Evolutionary conservation across 2,797 vertebrate species (phyloP), one percentile per base, ranked within the genome.

Genomic region (Chelon labrosus): DNA sequence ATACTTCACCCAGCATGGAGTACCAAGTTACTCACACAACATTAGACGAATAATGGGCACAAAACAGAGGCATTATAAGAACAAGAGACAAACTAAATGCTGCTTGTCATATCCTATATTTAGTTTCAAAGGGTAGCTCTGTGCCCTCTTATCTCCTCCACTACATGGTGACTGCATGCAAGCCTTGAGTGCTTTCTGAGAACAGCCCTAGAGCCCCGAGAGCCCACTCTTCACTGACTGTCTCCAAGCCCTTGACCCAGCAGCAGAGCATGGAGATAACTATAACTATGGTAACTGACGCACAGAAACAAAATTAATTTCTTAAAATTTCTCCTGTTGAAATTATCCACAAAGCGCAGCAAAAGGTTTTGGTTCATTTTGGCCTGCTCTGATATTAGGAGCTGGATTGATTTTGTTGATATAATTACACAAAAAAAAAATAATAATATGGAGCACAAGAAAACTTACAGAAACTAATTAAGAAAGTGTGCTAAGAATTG

Each of bases 161-260:
- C 80, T 80, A 89, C 86, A 84, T 66, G 75, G 84, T 70, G 82
- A 88, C 84, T 85, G 82, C 70, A 81, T 82, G 80, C 82, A 11
- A 77, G 65, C 65, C 78, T 65, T 53, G 80, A 93, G 91, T 92
- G 91, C 83, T 90, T 90, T 89, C 88, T 88, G 90, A 93, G 91
- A 93, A 92, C 83, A 46, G 53, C 73, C 77, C 81, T 80, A 88
- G 79, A 88, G 76, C 73, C 79, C 80, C 0, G 27, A 90, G 86
- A 91, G 89, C 83, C 62, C 53, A 51, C 90, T 90, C 92, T 92
- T 82, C 57, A 90, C 63, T 19, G 75, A 77, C 81, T 88, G 88
- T 91, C 89, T 92, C 63, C 55, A 13, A 44, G 59, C 85, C 88
- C 89, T 93, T 91, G 80, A 92, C 84, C 88, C 82, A 69, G 65